Evolutionary conservation across 1,140 invertebrate species (phyloP).

Genomic region (Drosophila ironensis): DNA sequence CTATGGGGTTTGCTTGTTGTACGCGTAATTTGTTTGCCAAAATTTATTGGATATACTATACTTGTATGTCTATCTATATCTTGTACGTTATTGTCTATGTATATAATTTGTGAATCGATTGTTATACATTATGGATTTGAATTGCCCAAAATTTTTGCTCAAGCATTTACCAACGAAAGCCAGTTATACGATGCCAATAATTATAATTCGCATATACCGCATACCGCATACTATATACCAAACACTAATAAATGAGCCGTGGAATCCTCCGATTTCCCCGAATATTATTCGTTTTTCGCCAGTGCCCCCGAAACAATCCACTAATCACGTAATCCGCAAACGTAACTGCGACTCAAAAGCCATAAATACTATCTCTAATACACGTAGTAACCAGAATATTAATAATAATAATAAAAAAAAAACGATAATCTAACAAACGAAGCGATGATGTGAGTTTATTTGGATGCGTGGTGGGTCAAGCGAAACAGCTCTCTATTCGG

Average conservation of each 20-base stretch:
- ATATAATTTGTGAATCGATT: conserved; percentile 32
- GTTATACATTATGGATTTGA: conserved; percentile 4
- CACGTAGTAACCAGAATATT: conserved; percentile 59
- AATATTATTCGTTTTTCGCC: conserved; percentile 25
- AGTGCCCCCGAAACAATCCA: conserved; percentile 28
- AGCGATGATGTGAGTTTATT: conserved; percentile 34
- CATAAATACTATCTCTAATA: conserved; percentile 64
- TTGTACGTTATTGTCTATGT: conserved; percentile 50
- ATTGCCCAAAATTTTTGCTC: conserved; percentile 39
- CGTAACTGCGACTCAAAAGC: conserved; percentile 50
- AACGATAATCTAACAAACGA: conserved; percentile 76
- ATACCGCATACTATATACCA: conserved; percentile 4
- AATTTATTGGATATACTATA: too few relatives aligned
- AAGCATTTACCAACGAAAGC: conserved; percentile 16
- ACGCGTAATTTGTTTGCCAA: conserved; percentile 54
- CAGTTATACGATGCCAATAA: conserved; percentile 43
- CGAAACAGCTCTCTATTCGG: conserved; percentile 27
- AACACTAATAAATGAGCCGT: conserved; percentile 72
- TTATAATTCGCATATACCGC: conserved; percentile 58
- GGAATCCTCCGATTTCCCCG: conserved; percentile 62
- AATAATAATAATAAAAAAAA: too few relatives aligned
- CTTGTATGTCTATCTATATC: conserved; percentile 30
- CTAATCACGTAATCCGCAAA: conserved; percentile 49
- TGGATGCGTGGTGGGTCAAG: not conserved
- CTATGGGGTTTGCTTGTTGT: conserved; percentile 47